Evolutionary conservation across 2,113 vertebrate genomes (phyloP).

Genomic region (Epinephelus cyanopodus): DNA sequence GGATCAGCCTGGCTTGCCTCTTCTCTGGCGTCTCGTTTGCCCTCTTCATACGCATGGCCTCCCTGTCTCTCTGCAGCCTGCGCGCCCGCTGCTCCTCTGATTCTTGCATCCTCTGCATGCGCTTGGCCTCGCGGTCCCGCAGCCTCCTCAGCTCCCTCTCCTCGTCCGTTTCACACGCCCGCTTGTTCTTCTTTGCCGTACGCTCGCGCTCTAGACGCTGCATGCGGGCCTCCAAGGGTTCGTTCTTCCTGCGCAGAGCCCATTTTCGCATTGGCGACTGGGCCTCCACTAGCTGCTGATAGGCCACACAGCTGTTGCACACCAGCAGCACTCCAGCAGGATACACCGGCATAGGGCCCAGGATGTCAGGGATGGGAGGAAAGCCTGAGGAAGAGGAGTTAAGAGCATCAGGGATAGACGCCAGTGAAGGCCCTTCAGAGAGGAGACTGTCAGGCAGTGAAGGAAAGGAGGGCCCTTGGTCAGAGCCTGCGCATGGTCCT

Average conservation of each 20-base stretch:
- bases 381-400: constrained; percentile 79
- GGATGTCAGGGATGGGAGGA: constrained; percentile 84
- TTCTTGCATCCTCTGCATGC: constrained; percentile 96
- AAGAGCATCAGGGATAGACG: constrained; percentile 79
- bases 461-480: constrained; percentile 73
- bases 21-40: constrained; percentile 97
- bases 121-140: constrained; percentile 95
- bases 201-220: constrained; percentile 96
- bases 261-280: constrained; percentile 91
- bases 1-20: constrained; percentile 93
- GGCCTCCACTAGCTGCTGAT: constrained; percentile 91
- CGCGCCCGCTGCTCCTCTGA: constrained; percentile 93
- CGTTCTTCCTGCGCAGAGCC: constrained; percentile 93
- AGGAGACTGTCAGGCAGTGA: constrained; percentile 76
- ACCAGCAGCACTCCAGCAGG: constrained; percentile 95
- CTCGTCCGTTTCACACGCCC: constrained; percentile 92
- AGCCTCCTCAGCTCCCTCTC: constrained; percentile 93
- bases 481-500: constrained; percentile 57
- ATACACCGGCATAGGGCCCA: constrained; percentile 88
- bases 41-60: constrained; percentile 95
- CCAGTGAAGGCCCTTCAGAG: constrained; percentile 77
- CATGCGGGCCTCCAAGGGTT: constrained; percentile 90
- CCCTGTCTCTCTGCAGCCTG: constrained; percentile 93
- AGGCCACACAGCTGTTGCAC: constrained; percentile 95
- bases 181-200: constrained; percentile 95